A percentile compares a stretch with the other conserved stretches of the same genome.
Conservation (phyloP, 2,888 invertebrate species). For the Auanema freiburgensis region DNA sequence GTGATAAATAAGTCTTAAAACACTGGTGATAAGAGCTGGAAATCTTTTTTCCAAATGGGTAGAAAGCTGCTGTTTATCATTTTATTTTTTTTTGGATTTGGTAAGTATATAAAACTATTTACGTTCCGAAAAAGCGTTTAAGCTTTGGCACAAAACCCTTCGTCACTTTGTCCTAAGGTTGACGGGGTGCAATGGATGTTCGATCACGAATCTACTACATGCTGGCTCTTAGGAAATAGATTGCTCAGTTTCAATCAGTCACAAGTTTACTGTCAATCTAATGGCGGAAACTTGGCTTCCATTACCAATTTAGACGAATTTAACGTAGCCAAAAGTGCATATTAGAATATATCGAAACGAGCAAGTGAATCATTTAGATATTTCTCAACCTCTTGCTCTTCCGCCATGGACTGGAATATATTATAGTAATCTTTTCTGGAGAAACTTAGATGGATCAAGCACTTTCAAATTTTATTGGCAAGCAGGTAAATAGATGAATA, state of each 20-base stretch:
- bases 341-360: background rate
- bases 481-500: no score
- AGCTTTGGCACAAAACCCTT: no score
- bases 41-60: no score
- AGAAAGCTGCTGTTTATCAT: no score
- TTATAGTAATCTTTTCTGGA: background rate
- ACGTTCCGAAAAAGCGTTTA: no score
- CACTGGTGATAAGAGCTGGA: no score
- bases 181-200: background rate
- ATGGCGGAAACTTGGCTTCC: background rate
- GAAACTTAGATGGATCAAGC: no score
- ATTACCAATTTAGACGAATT: background rate
- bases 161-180: no score
- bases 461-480: no score
- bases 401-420: conserved; percentile 1
- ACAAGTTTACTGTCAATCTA: background rate
- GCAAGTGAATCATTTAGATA: background rate
- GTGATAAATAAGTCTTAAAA: no score
- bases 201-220: background rate
- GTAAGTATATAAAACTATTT: no score
- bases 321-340: background rate
- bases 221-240: background rate
- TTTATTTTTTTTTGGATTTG: no score
- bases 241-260: background rate
- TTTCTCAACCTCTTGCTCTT: background rate